Conservation (phyloP, 1,140 invertebrate genomes). For the Drosophila virilis region DNA sequence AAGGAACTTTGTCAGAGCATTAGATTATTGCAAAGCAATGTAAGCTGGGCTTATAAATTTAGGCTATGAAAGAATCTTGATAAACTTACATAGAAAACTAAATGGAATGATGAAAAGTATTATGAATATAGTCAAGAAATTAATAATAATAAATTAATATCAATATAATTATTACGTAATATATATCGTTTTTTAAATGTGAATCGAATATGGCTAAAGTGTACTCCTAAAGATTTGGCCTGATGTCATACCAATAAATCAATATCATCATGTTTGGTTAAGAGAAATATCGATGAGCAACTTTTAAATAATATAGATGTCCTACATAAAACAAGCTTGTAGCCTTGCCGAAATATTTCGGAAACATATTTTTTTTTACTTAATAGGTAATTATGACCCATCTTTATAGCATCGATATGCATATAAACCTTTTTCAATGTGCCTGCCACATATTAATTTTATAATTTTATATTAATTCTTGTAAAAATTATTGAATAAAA, state of each 20-base stretch:
- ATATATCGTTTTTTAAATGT: background rate
- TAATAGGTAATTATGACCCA: conserved; percentile 74
- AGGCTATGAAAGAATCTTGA: too few relatives aligned
- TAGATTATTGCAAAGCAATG: too few relatives aligned
- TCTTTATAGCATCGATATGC: conserved; percentile 63
- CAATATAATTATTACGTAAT: too few relatives aligned
- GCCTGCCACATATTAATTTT: conserved; percentile 78
- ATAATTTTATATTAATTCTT: conserved; percentile 79
- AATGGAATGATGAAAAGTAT: too few relatives aligned
- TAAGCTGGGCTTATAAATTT: too few relatives aligned
- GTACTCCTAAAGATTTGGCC: conserved; percentile 39
- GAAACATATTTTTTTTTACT: conserved; percentile 53
- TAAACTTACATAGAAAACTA: too few relatives aligned
- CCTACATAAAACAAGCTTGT: conserved; percentile 70
- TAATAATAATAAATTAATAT: too few relatives aligned
- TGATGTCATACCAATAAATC: conserved; percentile 66
- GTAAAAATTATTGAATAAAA: conserved; percentile 76
- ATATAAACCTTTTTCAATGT: conserved; percentile 60
- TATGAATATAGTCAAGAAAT: too few relatives aligned
- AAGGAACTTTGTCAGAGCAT: too few relatives aligned
- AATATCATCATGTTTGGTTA: conserved; percentile 51
- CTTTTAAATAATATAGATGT: conserved; percentile 52
- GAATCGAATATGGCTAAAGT: conserved; percentile 20
- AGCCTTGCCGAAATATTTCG: conserved; percentile 75
- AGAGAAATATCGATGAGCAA: conserved; percentile 16